Evolutionary conservation across 2,888 invertebrate species (phyloP).

Genomic region (Clepsis dumicolana): DNA sequence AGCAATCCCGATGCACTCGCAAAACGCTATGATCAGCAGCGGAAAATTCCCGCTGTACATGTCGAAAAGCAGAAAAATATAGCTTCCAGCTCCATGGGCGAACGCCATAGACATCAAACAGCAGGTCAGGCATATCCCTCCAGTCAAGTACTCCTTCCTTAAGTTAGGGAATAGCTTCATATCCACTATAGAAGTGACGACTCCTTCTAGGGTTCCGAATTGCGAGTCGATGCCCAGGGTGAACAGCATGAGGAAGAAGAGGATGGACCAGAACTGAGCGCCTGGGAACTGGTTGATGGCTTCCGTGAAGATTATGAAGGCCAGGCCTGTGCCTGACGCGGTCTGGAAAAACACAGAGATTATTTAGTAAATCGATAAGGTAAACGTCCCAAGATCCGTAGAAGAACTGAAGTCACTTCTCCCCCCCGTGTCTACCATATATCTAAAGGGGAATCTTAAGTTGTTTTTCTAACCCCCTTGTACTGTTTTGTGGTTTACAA

Average conservation of each 20-base stretch:
- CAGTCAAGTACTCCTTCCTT: constrained; percentile 95
- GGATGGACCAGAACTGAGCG: constrained; percentile 97
- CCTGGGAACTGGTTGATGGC: constrained; percentile 99
- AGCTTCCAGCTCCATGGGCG: constrained; percentile 97
- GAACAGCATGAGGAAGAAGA: constrained; percentile 98
- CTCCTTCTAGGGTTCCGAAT: constrained; percentile 98
- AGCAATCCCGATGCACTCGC: constrained; percentile 96
- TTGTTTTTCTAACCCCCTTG: no score
- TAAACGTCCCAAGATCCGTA: no score
- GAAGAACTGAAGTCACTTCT: no score
- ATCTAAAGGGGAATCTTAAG: no score
- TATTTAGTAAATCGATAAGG: no score
- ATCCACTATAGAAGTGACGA: constrained; percentile 97
- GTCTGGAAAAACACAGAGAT: constrained; percentile 87
- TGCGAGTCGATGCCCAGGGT: constrained; percentile 98
- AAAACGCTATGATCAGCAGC: constrained; percentile 95
- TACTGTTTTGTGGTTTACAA: no score
- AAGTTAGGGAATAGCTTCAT: constrained; percentile 97
- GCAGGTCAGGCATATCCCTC: constrained; percentile 92
- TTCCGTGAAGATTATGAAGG: constrained; percentile 99
- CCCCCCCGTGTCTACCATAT: no score
- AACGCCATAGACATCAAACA: constrained; percentile 95
- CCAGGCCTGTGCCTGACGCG: constrained; percentile 97
- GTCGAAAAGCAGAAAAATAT: constrained; percentile 97
- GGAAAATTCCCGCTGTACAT: constrained; percentile 98